Evolutionary conservation across 2,888 invertebrate genomes (phyloP).

Genomic region (Melieria omissa): DNA sequence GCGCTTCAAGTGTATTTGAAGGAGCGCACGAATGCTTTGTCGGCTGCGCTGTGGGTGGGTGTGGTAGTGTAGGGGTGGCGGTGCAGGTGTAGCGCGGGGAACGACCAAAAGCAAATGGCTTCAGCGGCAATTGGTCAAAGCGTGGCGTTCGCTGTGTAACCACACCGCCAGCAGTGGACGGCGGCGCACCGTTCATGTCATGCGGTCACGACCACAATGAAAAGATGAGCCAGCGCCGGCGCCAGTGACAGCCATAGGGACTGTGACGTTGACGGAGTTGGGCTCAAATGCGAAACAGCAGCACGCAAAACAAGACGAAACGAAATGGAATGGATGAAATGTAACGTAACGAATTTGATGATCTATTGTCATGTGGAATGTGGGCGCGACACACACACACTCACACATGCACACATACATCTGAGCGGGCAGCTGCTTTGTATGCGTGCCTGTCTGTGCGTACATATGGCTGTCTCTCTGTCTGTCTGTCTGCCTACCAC

Average conservation of each 20-base stretch:
- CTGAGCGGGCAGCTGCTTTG: conserved; percentile 48
- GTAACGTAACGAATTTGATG: conserved; percentile 65
- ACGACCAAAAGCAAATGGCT: conserved; percentile 37
- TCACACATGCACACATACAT: conserved; percentile 13
- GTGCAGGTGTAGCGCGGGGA: conserved; percentile 43
- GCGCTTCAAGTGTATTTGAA: too few relatives aligned
- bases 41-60: too few relatives aligned
- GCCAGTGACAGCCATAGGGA: conserved; percentile 15
- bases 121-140: too few relatives aligned
- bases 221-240: conserved; percentile 10
- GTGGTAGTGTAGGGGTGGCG: too few relatives aligned
- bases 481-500: conserved; percentile 21
- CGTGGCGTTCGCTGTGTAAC: too few relatives aligned
- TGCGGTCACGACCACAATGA: conserved; percentile 30
- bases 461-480: conserved; percentile 27
- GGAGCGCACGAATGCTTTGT: too few relatives aligned
- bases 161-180: too few relatives aligned
- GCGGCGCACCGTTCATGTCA: too few relatives aligned
- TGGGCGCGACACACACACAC: conserved; percentile 51
- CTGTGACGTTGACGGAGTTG: conserved; percentile 8
- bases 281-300: neutral
- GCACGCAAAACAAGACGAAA: too few relatives aligned
- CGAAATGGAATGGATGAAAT: conserved; percentile 46
- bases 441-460: conserved; percentile 49
- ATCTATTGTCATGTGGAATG: conserved; percentile 63